A percentile compares a stretch with the other conserved stretches of the same genome.
These are phyloP conservation scores for Maniola jurtina DNA, from an alignment of 1,140 invertebrate genomes.

Conservation along the genomic window DNA sequence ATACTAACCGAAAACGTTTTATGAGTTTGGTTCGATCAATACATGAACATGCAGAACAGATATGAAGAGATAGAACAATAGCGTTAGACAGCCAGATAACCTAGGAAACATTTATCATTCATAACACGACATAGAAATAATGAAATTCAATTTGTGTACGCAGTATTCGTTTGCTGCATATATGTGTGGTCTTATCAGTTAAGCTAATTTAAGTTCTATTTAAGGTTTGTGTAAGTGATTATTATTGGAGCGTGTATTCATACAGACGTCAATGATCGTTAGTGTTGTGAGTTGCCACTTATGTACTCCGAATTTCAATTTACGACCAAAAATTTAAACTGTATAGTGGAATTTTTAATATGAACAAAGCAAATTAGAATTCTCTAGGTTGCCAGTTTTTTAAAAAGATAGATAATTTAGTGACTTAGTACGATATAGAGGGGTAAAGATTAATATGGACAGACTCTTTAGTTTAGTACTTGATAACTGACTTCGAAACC, in stretches of 20 bases:
- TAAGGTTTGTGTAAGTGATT: neutral
- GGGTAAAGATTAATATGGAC: too few relatives aligned
- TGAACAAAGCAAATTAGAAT: neutral
- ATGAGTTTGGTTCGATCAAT: slow-evolving; percentile 3
- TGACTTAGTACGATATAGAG: too few relatives aligned
- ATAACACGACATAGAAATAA: slow-evolving; percentile 24
- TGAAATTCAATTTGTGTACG: neutral
- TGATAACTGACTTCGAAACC: too few relatives aligned
- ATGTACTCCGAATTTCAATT: slow-evolving; percentile 5
- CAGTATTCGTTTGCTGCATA: neutral
- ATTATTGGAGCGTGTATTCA: neutral
- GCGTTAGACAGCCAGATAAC: slow-evolving; percentile 26
- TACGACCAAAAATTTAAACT: slow-evolving; percentile 1
- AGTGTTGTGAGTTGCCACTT: slow-evolving; percentile 5
- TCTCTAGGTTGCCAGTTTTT: too few relatives aligned
- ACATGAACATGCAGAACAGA: slow-evolving; percentile 29
- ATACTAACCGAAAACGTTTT: slow-evolving; percentile 6
- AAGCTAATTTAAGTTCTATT: slow-evolving; percentile 4
- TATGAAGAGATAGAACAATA: slow-evolving; percentile 29
- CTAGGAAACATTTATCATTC: slow-evolving; percentile 32
- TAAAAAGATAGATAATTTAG: too few relatives aligned
- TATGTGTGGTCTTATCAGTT: slow-evolving; percentile 1
- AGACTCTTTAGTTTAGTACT: too few relatives aligned
- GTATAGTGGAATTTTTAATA: neutral
- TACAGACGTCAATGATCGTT: neutral